Evolutionary conservation across 2,888 invertebrate species (phyloP).

Genomic region (Philonicus albiceps): DNA sequence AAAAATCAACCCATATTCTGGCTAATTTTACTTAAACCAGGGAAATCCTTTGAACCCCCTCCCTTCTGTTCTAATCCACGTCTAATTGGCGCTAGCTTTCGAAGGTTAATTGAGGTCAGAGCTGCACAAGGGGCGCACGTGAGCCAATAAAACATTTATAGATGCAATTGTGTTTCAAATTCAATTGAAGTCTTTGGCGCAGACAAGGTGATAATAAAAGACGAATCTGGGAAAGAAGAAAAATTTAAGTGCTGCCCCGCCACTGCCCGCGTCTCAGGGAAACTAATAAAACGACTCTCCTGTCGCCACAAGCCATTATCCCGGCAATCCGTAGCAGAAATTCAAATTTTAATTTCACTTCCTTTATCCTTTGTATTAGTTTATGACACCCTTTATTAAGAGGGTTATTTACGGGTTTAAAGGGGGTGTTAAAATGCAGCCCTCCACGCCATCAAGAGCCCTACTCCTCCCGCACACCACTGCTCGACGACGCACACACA

Average conservation of each 20-base stretch:
- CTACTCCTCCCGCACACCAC: not conserved
- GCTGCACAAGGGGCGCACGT: not conserved
- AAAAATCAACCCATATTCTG: not conserved
- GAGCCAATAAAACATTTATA: not conserved
- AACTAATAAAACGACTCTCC: not conserved
- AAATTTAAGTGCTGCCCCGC: not conserved
- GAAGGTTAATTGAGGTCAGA: not conserved
- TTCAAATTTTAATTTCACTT: conserved; percentile 29
- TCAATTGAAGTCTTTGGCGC: not conserved
- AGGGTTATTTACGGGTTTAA: conserved; percentile 25
- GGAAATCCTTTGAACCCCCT: not conserved
- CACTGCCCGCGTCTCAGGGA: not conserved
- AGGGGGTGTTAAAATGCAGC: conserved; percentile 30
- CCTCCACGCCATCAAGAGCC: not conserved
- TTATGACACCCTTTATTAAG: conserved; percentile 40
- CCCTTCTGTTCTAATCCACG: not conserved
- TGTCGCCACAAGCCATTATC: not conserved
- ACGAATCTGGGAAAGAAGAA: not conserved
- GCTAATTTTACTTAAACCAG: not conserved
- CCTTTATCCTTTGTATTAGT: conserved; percentile 36
- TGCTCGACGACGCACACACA: not conserved
- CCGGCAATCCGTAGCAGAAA: not conserved
- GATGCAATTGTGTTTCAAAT: not conserved
- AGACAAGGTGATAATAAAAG: not conserved
- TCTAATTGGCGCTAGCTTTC: not conserved